Evolutionary conservation across 1,140 invertebrate genomes (phyloP).

Genomic region (Kradibia gibbosae): DNA sequence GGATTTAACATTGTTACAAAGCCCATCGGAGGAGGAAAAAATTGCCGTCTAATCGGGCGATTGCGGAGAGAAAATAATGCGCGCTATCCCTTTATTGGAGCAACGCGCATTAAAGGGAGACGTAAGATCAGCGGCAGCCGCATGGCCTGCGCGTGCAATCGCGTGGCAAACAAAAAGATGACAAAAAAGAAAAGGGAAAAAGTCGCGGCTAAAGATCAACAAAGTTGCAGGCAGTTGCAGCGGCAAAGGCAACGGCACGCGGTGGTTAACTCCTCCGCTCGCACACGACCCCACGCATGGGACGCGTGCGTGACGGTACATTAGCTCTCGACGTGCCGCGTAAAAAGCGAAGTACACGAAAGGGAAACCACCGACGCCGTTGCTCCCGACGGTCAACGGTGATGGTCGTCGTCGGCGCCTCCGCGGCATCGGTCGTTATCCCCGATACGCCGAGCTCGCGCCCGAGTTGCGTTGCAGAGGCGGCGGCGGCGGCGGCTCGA

Average conservation of each 20-base stretch:
- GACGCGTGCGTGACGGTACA: not conserved
- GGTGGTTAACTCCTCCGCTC: no score
- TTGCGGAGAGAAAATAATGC: not conserved
- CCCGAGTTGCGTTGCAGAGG: no score
- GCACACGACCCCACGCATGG: slow-evolving; percentile 5
- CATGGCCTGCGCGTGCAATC: not conserved
- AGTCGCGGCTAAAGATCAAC: not conserved
- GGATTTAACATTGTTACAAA: no score
- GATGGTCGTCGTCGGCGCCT: slow-evolving; percentile 56
- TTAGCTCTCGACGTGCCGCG: not conserved
- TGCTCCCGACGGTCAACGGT: slow-evolving; percentile 66
- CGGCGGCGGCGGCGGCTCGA: no score
- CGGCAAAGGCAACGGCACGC: no score
- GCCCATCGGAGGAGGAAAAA: no score
- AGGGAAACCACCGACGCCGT: slow-evolving; percentile 40
- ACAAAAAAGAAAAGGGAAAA: not conserved
- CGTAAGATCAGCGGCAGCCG: not conserved
- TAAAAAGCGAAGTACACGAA: slow-evolving; percentile 12
- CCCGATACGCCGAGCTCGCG: no score
- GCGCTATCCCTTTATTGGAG: not conserved
- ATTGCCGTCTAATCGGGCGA: not conserved
- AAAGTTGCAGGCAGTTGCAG: slow-evolving; percentile 5
- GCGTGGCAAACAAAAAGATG: not conserved
- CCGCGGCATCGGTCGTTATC: slow-evolving; percentile 30
- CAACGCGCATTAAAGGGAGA: not conserved